A percentile compares a stretch with the other conserved stretches of the same genome.
Evolutionary conservation across 2,797 vertebrate species (phyloP).

Genomic region (Danionella dracula): DNA sequence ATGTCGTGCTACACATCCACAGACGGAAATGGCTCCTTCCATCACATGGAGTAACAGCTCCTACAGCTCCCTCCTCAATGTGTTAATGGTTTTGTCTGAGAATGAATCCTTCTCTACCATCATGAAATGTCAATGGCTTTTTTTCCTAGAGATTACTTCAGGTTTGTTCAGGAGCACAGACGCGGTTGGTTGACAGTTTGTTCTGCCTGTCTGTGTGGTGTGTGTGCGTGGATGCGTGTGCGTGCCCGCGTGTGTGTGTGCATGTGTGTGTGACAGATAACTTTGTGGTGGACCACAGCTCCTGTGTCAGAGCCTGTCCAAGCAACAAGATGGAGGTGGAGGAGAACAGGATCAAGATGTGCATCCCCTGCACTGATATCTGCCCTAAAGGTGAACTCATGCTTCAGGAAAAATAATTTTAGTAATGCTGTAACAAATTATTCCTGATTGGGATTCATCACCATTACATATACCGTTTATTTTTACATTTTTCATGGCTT

Average conservation of each 20-base stretch:
- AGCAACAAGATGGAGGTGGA: conserved; percentile 98
- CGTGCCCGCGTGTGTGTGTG: no score
- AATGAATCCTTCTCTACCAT: conserved; percentile 23
- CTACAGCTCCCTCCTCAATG: background rate
- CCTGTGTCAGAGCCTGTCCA: conserved; percentile 93
- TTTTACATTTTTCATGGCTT: no score
- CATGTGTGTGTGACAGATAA: conserved; percentile 78
- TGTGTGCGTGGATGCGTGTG: no score
- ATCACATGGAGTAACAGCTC: background rate
- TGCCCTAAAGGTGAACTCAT: conserved; percentile 87
- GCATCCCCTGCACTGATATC: conserved; percentile 95
- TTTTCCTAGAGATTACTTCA: conserved; percentile 13
- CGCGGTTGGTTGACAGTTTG: background rate
- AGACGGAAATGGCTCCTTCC: conserved; percentile 16
- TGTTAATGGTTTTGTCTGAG: conserved; percentile 25
- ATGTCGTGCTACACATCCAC: conserved; percentile 3
- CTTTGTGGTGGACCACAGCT: conserved; percentile 97
- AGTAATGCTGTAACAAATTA: no score
- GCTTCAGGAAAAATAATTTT: no score
- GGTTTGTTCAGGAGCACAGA: background rate
- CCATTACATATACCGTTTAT: no score
- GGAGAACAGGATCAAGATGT: conserved; percentile 93
- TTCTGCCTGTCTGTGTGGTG: no score
- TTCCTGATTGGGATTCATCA: no score
- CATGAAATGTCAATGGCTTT: conserved; percentile 30